A percentile compares a stretch with the other conserved stretches of the same genome.
These are phyloP conservation scores for Coptodon bakossiorum DNA, from an alignment of 2,113 vertebrate species.

Conservation along the genomic window DNA sequence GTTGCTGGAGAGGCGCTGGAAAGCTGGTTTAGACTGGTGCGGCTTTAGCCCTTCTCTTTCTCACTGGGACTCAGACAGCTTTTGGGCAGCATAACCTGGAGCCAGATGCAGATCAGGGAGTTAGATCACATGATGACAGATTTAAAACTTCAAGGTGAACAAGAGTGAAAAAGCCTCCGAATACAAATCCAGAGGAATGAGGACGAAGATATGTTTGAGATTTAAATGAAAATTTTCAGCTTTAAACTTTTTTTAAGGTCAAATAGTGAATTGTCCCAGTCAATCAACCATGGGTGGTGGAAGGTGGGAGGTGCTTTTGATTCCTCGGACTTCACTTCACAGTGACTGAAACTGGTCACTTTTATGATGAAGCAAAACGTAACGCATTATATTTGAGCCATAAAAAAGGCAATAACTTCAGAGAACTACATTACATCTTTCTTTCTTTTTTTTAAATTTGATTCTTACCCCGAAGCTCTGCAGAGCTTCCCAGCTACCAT, in stretches of 20 bases:
- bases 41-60: constrained; percentile 79
- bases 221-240: background rate
- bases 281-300: background rate
- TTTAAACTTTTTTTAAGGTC: background rate
- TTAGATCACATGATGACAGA: background rate
- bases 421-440: background rate
- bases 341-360: background rate
- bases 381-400: background rate
- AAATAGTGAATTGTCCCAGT: background rate
- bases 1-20: constrained; percentile 16
- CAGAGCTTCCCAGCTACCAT: background rate
- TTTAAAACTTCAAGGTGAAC: background rate
- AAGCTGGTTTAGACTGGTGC: constrained; percentile 22
- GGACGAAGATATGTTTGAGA: background rate
- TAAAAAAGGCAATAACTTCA: background rate
- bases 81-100: constrained; percentile 79
- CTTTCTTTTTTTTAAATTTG: background rate
- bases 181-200: background rate
- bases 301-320: background rate
- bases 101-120: constrained; percentile 1
- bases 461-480: background rate
- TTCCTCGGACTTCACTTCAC: background rate
- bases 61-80: constrained; percentile 74
- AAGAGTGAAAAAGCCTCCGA: background rate
- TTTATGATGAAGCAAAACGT: background rate